Conservation (phyloP, 2,888 invertebrate genomes). For the Microchrysa polita region DNA sequence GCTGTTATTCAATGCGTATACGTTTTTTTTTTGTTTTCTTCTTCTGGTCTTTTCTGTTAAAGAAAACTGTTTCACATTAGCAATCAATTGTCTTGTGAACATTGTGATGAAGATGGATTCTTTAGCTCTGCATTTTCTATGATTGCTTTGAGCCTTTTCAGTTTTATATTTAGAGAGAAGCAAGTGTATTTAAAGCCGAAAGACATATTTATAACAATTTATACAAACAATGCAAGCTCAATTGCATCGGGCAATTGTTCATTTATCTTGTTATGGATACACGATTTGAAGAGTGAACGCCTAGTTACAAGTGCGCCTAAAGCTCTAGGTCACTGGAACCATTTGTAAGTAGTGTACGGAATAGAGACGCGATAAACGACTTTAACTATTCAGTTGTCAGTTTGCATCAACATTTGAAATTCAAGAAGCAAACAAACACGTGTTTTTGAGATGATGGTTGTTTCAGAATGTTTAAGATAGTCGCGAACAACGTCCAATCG, state of each 20-base stretch:
- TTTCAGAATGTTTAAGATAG: neutral
- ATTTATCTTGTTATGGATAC: neutral
- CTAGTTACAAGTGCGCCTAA: neutral
- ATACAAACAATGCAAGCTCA: no score
- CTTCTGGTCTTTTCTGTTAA: neutral
- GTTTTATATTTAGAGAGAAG: no score
- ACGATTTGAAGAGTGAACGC: neutral
- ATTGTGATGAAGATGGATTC: neutral
- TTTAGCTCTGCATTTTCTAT: neutral
- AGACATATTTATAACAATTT: no score
- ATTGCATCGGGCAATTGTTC: no score
- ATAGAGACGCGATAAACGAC: neutral
- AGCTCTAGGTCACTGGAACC: slow-evolving; percentile 20
- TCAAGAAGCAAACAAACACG: no score
- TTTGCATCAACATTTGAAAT: neutral
- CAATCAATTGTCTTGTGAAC: slow-evolving; percentile 37
- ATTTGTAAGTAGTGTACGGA: no score
- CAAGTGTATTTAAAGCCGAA: no score
- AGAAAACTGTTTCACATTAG: slow-evolving; percentile 27
- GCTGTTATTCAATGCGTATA: slow-evolving; percentile 40
- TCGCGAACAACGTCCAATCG: no score
- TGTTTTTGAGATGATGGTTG: neutral
- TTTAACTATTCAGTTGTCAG: neutral
- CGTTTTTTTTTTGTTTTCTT: no score
- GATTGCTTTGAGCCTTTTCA: no score